Conservation (phyloP, 2,888 invertebrate genomes). For the Habrosyne pyritoides region DNA sequence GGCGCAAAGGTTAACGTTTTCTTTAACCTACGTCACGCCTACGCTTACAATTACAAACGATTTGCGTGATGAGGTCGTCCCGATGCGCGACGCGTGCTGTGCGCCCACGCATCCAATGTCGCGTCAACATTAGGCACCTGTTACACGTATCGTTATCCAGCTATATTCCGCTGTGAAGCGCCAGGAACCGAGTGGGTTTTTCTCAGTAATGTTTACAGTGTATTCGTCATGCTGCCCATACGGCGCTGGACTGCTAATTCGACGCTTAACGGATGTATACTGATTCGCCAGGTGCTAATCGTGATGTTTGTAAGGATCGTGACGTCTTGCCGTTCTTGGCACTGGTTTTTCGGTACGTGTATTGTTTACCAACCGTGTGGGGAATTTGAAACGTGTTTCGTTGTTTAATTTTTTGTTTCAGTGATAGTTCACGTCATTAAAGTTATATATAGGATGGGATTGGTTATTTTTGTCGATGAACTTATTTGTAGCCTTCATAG, state of each 20-base stretch:
- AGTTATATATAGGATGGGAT: background rate
- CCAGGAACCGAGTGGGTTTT: conserved; percentile 58
- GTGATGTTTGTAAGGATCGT: conserved; percentile 30
- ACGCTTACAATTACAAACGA: conserved; percentile 48
- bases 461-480: background rate
- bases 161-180: conserved; percentile 17
- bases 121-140: conserved; percentile 22
- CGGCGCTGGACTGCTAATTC: conserved; percentile 33
- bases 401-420: background rate
- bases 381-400: conserved; percentile 4
- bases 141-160: conserved; percentile 35
- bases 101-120: conserved; percentile 9
- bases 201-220: conserved; percentile 49
- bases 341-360: conserved; percentile 7
- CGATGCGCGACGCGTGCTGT: conserved; percentile 58
- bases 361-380: background rate
- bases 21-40: conserved; percentile 63
- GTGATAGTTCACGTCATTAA: conserved; percentile 1
- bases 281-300: conserved; percentile 44
- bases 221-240: conserved; percentile 22
- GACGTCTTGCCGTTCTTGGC: conserved; percentile 13
- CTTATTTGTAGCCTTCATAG: background rate
- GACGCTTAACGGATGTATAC: conserved; percentile 34
- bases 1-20: conserved; percentile 56
- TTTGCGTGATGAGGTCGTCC: conserved; percentile 51